Evolutionary conservation across 2,797 vertebrate genomes (phyloP).

Genomic region (Sebastiscus tertius): DNA sequence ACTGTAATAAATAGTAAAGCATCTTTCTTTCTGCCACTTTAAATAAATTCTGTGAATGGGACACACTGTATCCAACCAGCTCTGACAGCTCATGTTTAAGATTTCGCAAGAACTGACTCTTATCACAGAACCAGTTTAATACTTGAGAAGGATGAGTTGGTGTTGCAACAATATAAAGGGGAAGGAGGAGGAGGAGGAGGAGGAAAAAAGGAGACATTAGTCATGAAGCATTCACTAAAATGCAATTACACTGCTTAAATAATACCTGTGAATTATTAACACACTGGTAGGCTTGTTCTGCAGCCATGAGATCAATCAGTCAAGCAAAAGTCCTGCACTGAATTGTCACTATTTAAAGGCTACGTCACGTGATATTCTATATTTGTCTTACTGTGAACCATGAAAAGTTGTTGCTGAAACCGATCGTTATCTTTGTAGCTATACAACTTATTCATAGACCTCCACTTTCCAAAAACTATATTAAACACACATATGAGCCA

Average conservation of each 20-base stretch:
- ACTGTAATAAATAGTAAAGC: background rate
- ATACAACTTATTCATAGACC: background rate
- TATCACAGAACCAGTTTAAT: background rate
- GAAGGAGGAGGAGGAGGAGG: no score
- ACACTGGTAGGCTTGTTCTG: background rate
- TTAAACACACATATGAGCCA: background rate
- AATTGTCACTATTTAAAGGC: background rate
- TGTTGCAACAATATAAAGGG: background rate
- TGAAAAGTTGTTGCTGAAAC: background rate
- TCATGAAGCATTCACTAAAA: background rate
- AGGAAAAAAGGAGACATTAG: background rate
- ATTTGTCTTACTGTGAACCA: background rate
- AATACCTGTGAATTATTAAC: constrained; percentile 23
- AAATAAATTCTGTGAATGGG: background rate
- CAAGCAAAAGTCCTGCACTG: background rate
- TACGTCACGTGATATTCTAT: background rate
- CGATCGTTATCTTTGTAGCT: background rate
- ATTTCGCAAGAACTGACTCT: background rate
- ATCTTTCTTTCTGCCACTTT: background rate
- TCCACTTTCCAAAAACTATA: background rate
- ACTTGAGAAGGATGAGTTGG: background rate
- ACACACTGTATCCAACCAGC: background rate
- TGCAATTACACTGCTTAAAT: constrained; percentile 8
- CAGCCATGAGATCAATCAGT: background rate
- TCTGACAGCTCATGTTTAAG: background rate